phyloP scores from a whole-genome alignment of 1,140 invertebrate genomes.

The Cydia splendana region DNA sequence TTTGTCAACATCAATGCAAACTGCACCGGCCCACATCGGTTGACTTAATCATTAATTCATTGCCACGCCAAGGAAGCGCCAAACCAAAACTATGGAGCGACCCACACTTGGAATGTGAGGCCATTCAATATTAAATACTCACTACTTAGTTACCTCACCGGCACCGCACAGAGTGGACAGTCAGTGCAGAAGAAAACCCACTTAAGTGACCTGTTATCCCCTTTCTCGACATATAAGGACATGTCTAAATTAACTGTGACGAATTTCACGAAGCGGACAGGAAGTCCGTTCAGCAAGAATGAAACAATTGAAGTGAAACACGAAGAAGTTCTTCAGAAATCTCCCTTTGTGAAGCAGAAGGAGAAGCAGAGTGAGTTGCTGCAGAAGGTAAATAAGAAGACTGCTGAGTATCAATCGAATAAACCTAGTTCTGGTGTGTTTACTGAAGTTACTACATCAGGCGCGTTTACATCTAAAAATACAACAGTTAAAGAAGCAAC shows the following conservation, averaged over 20 bases:
- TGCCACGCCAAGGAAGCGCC: conserved; percentile 72
- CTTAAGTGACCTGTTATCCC: conserved; percentile 51
- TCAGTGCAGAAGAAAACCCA: conserved; percentile 49
- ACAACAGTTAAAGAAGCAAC: conserved; percentile 49
- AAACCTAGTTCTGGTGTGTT: conserved; percentile 70
- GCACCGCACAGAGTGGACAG: conserved; percentile 57
- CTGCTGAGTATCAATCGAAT: conserved; percentile 68
- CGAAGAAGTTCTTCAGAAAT: conserved; percentile 64
- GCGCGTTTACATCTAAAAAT: conserved; percentile 66
- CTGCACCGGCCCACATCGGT: conserved; percentile 62
- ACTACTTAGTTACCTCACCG: conserved; percentile 60
- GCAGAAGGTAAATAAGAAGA: conserved; percentile 71
- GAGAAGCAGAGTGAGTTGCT: conserved; percentile 65
- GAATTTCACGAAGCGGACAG: conserved; percentile 65
- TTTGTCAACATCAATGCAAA: conserved; percentile 69
- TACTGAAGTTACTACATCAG: conserved; percentile 71
- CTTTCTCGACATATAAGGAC: conserved; percentile 44
- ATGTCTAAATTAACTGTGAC: conserved; percentile 72
- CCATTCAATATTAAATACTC: conserved; percentile 53
- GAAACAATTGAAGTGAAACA: conserved; percentile 44
- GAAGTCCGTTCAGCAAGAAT: conserved; percentile 61
- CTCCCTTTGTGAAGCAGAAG: conserved; percentile 60
- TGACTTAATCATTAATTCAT: conserved; percentile 71
- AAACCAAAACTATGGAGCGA: conserved; percentile 75
- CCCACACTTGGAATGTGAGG: conserved; percentile 66